phyloP scores from a whole-genome alignment of 2,113 vertebrate genomes.

The Phocoena phocoena region DNA sequence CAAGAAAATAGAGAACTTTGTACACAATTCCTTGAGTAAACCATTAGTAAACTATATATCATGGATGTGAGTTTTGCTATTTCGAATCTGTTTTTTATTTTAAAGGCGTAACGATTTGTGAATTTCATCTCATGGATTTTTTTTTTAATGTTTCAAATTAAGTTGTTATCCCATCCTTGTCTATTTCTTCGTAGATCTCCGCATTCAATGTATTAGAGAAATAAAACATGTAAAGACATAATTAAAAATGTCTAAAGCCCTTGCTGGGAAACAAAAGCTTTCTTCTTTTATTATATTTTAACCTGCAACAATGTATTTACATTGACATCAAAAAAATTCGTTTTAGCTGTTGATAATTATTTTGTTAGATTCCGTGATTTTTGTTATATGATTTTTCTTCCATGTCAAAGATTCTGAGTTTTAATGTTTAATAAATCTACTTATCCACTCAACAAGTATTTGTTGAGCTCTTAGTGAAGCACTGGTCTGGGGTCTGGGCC shows the following conservation, averaged over 20 bases:
- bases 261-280: neutral
- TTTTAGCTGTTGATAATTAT: constrained; percentile 12
- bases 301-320: neutral
- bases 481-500: neutral
- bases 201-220: constrained; percentile 1
- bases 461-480: neutral
- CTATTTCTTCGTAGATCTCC: neutral
- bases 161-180: neutral
- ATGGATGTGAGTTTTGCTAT: constrained; percentile 47
- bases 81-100: constrained; percentile 67
- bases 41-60: constrained; percentile 62
- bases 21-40: constrained; percentile 67
- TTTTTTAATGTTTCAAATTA: neutral
- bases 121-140: neutral
- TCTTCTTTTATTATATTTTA: constrained; percentile 33
- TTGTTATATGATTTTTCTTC: neutral
- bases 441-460: neutral
- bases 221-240: constrained; percentile 43
- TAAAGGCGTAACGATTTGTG: neutral
- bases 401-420: neutral
- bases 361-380: constrained; percentile 30
- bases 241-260: constrained; percentile 25
- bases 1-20: constrained; percentile 52
- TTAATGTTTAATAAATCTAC: neutral
- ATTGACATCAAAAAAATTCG: neutral